Evolutionary conservation across 1,140 invertebrate genomes (phyloP), one percentile per base, ranked within the genome.

Genomic region (Drosophila melanogaster): DNA sequence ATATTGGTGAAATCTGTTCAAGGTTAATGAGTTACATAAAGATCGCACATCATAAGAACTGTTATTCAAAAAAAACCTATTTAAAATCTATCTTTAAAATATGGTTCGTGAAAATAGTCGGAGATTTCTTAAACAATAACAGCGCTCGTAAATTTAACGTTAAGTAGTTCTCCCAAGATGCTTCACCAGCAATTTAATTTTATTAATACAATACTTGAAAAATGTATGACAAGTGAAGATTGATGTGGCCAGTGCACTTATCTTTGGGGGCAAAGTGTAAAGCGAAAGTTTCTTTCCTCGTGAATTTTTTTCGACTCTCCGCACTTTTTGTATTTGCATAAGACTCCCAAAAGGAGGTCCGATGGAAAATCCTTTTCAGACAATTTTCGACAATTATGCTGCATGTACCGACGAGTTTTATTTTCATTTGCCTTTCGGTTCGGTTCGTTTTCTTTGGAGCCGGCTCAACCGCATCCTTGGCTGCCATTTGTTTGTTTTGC

Each of bases 401-500:
- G 67, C 69, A 74, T 79, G 57, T 55, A 53, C 33, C 62, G 46
- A 35, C 50, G 33, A 22, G 38, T 64, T 58, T 35, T 24, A 40
- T 64, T 43, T 64, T 19, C 43, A 11, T 4, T 65, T 61, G 19
- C 19, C 2, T 65, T 26, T 26, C 6, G 30, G 8, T 30, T 30
- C 8, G 26, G 1, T 7, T 49, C 14, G 35, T 35, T 47, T 71
- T 51, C 38, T 35, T 58, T 51, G 26, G 44, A 8, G 2, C 41
- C 19, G 24, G 11, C 12, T 55, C 15, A 26, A 22, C 38, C 41
- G 26, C 33, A 56, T 57, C 60, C 64, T 56, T 40, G 8, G 43
- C 15, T 33, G 22, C 53, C 67, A 72, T 61, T 78, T 78, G 78
- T 75, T 79, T 80, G 79, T 72, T 41, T 80, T 80, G 40, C 78